phyloP scores from a whole-genome alignment of 2,888 invertebrate species.

The Harpagoxenus sublaevis region DNA sequence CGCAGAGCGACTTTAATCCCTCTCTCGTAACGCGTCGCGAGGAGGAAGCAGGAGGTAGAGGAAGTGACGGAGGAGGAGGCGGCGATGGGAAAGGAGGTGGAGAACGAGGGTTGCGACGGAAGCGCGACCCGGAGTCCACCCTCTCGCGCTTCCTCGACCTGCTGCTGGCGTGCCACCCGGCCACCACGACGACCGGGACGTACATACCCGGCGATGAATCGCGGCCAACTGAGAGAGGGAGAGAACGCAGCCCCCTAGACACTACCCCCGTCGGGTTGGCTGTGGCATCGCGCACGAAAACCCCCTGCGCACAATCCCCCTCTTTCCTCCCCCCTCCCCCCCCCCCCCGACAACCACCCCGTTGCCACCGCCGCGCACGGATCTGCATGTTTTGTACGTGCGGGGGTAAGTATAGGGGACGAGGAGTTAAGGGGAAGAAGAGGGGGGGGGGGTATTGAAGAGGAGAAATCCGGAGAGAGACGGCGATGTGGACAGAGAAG shows the following conservation, averaged over 20 bases:
- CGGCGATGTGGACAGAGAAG: conserved; percentile 14
- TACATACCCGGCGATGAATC: conserved; percentile 83
- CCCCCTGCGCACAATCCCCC: conserved; percentile 83
- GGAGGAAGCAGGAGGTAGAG: not conserved
- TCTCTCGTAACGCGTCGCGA: conserved; percentile 16
- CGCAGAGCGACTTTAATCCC: conserved; percentile 16
- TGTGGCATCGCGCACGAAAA: conserved; percentile 81
- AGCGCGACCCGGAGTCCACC: conserved; percentile 21
- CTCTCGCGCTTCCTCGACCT: conserved; percentile 47
- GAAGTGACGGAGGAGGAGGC: not conserved
- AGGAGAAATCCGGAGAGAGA: conserved; percentile 3
- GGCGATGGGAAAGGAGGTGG: not conserved
- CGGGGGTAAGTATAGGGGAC: conserved; percentile 21
- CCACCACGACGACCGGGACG: conserved; percentile 70
- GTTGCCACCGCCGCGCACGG: conserved; percentile 39
- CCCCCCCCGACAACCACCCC: conserved; percentile 63
- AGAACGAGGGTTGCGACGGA: conserved; percentile 4
- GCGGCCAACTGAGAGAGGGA: conserved; percentile 83
- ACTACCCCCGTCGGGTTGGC: conserved; percentile 73
- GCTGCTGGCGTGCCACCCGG: conserved; percentile 60
- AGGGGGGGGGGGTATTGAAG: not conserved
- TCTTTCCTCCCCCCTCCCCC: no score
- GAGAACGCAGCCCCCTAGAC: conserved; percentile 77
- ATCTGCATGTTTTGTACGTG: conserved; percentile 46
- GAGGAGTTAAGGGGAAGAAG: not conserved